Base-by-base conservation (phyloP, 2,888 invertebrate genomes). In the Rhagophthalmus giganteus region DNA sequence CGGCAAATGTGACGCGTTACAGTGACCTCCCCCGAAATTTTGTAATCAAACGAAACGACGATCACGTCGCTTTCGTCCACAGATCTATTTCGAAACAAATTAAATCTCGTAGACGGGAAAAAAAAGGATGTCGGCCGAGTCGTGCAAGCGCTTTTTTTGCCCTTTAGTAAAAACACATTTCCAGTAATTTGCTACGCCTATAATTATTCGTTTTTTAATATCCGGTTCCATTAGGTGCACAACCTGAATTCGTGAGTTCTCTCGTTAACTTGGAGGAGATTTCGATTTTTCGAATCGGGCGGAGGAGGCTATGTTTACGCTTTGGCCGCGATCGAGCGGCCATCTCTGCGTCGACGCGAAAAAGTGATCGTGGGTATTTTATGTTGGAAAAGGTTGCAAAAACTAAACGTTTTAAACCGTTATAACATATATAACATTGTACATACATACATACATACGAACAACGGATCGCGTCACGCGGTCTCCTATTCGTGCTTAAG, bases 401-500 rank as follows among this genome's bases (percentile, higher is more conserved):
- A 41, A 39, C 28, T 28, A 37, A 35, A 37, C 35, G 30, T 30
- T 14, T 4, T 8, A 13, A 34, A 52, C 52, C 46, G 52, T 52
- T 52, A 52, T 45, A 46, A 52, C 15, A 33, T n/a, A n/a, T n/a
- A n/a, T n/a, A n/a, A n/a, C n/a, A n/a, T n/a, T n/a, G n/a, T n/a
- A n/a, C n/a, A n/a, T n/a, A 20, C 20, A 5, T 52, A 46, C 32
- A 41, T n/a, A 47, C 41, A 47, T 47, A 52, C 46, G 46, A 51
- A 52, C 39, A 41, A 10, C 35, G 40, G 58, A 52, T 57, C 57
- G 57, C 55, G 55, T 57, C 59, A 59, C 59, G 59, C 58, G 45
- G 58, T 56, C 58, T 57, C 57, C 56, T 46, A 54, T 52, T 58
- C 58, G 60, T 60, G 56, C 53, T 50, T 58, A 50, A 57, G 51